Evolutionary conservation across 2,888 invertebrate genomes (phyloP), one percentile per base, ranked within the genome.

Genomic region (Aporophyla lueneburgensis): DNA sequence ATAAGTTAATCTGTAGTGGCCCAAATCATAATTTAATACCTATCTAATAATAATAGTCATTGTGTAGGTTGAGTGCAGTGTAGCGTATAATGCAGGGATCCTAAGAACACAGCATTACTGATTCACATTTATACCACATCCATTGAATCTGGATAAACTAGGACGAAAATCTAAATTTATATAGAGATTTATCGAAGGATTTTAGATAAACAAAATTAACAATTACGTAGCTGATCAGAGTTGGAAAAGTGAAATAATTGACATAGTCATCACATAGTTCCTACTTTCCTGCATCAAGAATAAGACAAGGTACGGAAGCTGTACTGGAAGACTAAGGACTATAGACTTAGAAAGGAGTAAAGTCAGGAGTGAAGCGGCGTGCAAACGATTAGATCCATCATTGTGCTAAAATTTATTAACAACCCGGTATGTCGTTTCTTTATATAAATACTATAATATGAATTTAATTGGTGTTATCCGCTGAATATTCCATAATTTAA

Each of bases 191-290:
- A 88, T 89, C 85, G 88, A 89, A 92, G 91, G 91, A 91, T 75
- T 90, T 90, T 90, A 89, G 88, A 87, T 86, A 84, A 87, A 89
- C 88, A 84, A 87, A 91, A 91, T 81, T 72, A 86, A 87, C 56
- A 87, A 81, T 85, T 85, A 92, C 89, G 88, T 89, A 93, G 93
- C 91, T 90, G 92, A 92, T 91, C 90, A 91, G 92, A 92, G 91
- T 92, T 92, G 94, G 93, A 93, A 93, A 93, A 93, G 94, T 93
- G 95, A 96, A 96, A 95, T 96, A 96, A 96, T 96, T 96, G 96
- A 96, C 96, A 96, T 93, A 94, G 95, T 96, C 93, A 96, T 96
- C 96, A 96, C 96, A 96, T 95, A 96, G 95, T 95, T 95, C 88
- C 93, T 96, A 95, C 91, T 88, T 93, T 95, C 94, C 94, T 94